Evolutionary conservation across 2,888 invertebrate species (phyloP), one percentile per base, ranked within the genome.

Genomic region (Lutraria lutraria): DNA sequence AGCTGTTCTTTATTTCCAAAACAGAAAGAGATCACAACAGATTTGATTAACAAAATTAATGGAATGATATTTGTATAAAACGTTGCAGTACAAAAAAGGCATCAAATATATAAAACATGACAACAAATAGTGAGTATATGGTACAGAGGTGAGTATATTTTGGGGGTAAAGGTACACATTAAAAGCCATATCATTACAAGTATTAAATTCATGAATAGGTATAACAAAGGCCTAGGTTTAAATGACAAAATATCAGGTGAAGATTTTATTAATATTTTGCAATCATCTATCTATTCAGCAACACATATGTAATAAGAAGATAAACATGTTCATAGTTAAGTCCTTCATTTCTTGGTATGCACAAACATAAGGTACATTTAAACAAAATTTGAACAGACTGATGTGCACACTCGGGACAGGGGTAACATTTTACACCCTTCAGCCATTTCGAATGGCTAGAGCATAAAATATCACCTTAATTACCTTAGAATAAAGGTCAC

Each of bases 11-110:
- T 76, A 76, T 76, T 76, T 34, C 34, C 31, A 76, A 31, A 76
- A 31, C 29, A 34, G 76, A 76, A 76, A 76, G 76, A 76, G 76
- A 76, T 76, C 76, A 76, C 76, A 76, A 76, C 76, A 76, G 31
- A 76, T 31, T 15, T 31, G 31, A 25, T 76, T 34, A 76, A 34
- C 76, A 76, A 76, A 76, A 34, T 16, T 76, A 34, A 76, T 76
- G 76, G 76, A 76, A 76, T 31, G 31, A 76, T 76, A 76, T 76
- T 76, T 34, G 29, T 25, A 76, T 76, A 15, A 76, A 10, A 34
- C 29, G 31, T 25, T 31, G 15, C 76, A 25, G 76, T 76, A 76
- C 63, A 68, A 68, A 68, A 56, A 68, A 68, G 63, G 63, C 63
- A 68, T 68, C 63, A 25, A 43, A 68, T 68, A 10, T 68, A 25